Percentiles rank a stretch among this genome's conserved stretches.
Evolutionary conservation across 2,888 invertebrate species (phyloP).

Genomic region (Cheilosia pagana): DNA sequence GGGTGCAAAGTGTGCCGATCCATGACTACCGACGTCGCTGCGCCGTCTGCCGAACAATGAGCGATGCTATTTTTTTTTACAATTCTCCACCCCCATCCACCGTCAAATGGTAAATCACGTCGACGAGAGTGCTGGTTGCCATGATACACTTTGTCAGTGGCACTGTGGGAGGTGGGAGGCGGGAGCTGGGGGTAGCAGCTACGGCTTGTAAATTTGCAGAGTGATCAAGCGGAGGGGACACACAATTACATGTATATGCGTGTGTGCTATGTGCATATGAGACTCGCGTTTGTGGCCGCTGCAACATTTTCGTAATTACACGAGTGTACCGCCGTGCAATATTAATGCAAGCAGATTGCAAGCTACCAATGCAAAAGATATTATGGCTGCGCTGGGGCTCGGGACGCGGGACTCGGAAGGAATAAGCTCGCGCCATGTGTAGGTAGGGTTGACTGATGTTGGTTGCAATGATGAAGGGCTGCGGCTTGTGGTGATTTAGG

Average conservation of each 20-base stretch:
- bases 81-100: slow-evolving; percentile 25
- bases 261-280: slow-evolving; percentile 6
- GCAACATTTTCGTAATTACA: slow-evolving; percentile 67
- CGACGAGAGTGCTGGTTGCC: slow-evolving; percentile 28
- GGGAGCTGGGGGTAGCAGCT: neutral
- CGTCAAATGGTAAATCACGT: slow-evolving; percentile 52
- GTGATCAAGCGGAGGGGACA: slow-evolving; percentile 14
- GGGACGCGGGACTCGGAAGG: slow-evolving; percentile 3
- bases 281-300: slow-evolving; percentile 62
- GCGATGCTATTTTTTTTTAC: slow-evolving; percentile 11
- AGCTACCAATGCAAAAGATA: slow-evolving; percentile 36
- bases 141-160: slow-evolving; percentile 29
- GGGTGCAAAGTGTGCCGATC: slow-evolving; percentile 2
- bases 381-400: slow-evolving; percentile 29
- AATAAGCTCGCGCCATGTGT: neutral
- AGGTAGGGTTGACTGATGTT: slow-evolving; percentile 61
- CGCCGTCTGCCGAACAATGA: slow-evolving; percentile 5
- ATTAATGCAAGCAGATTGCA: slow-evolving; percentile 46
- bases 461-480: slow-evolving; percentile 59
- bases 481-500: slow-evolving; percentile 69
- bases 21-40: slow-evolving; percentile 38
- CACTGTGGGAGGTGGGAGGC: slow-evolving; percentile 25
- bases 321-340: slow-evolving; percentile 17
- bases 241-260: neutral
- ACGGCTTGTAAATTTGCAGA: slow-evolving; percentile 6